These are phyloP conservation scores for Patella depressa DNA, from an alignment of 2,888 invertebrate species.

Conservation along the genomic window DNA sequence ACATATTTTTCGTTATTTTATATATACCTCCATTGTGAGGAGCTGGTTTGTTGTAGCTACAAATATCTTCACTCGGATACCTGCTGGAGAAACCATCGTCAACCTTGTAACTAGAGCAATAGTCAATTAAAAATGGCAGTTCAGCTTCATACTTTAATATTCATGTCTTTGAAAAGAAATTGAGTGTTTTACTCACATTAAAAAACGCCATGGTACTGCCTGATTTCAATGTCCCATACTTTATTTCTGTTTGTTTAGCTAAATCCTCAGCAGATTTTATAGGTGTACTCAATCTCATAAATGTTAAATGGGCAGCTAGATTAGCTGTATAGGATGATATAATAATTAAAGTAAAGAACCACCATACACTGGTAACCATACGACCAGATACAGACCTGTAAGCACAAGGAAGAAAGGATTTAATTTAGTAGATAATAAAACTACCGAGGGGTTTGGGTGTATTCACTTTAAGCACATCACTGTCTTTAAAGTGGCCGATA, in stretches of 20 bases:
- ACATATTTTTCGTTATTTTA: too few species aligned
- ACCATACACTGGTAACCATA: slow-evolving; percentile 98
- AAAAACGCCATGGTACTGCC: slow-evolving; percentile 92
- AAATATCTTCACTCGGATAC: too few species aligned
- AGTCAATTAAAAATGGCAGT: too few species aligned
- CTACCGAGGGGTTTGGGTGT: not conserved
- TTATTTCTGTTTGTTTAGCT: slow-evolving; percentile 79
- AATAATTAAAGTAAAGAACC: slow-evolving; percentile 98
- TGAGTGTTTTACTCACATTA: slow-evolving; percentile 75
- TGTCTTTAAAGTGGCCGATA: too few species aligned
- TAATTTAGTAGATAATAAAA: not conserved
- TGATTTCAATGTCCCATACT: slow-evolving; percentile 79
- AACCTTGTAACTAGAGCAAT: too few species aligned
- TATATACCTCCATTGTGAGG: too few species aligned
- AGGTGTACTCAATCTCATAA: slow-evolving; percentile 95
- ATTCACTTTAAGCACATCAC: not conserved
- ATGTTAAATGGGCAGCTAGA: slow-evolving; percentile 92
- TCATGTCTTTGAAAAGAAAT: too few species aligned
- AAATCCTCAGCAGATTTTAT: slow-evolving; percentile 92
- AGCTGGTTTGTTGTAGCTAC: too few species aligned
- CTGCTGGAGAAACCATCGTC: too few species aligned
- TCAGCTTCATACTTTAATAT: too few species aligned
- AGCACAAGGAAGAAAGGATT: not conserved
- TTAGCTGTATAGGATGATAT: slow-evolving; percentile 99
- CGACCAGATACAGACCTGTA: slow-evolving; percentile 87